These are phyloP conservation scores for Agonopterix alstromeriana DNA, from an alignment of 2,888 invertebrate species.

Conservation along the genomic window DNA sequence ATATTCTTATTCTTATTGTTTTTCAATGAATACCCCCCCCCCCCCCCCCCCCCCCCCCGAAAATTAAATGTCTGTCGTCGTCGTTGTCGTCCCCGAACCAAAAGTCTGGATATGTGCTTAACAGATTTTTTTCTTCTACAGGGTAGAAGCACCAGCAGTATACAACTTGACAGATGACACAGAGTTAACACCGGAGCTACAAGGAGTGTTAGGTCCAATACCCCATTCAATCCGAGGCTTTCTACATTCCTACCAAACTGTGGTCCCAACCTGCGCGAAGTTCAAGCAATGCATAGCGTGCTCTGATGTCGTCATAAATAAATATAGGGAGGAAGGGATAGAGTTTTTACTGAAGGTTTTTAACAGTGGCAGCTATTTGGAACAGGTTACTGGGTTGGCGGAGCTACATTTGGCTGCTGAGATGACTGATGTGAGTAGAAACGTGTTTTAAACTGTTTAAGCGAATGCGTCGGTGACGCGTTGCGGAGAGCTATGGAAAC, in stretches of 20 bases:
- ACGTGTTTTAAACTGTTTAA: neutral
- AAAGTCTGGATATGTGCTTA: too few species aligned
- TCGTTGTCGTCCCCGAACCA: too few species aligned
- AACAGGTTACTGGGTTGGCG: conserved; percentile 89
- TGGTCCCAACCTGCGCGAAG: conserved; percentile 89
- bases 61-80: too few species aligned
- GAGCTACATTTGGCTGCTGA: conserved; percentile 78
- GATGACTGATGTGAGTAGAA: conserved; percentile 71
- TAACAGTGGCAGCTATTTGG: conserved; percentile 87
- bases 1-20: too few species aligned
- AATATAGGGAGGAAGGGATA: conserved; percentile 71
- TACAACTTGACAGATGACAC: conserved; percentile 61
- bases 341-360: conserved; percentile 88
- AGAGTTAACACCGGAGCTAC: conserved; percentile 42
- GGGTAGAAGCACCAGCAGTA: conserved; percentile 81
- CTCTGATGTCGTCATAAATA: conserved; percentile 73
- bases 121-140: conserved; percentile 28
- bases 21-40: too few species aligned
- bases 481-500: too few species aligned
- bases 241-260: conserved; percentile 87
- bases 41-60: too few species aligned
- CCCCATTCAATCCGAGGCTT: conserved; percentile 97
- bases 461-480: too few species aligned
- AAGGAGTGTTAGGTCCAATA: conserved; percentile 86
- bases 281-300: conserved; percentile 97